These are phyloP conservation scores for Channallabes apus DNA, from an alignment of 2,797 vertebrate genomes.

Conservation along the genomic window DNA sequence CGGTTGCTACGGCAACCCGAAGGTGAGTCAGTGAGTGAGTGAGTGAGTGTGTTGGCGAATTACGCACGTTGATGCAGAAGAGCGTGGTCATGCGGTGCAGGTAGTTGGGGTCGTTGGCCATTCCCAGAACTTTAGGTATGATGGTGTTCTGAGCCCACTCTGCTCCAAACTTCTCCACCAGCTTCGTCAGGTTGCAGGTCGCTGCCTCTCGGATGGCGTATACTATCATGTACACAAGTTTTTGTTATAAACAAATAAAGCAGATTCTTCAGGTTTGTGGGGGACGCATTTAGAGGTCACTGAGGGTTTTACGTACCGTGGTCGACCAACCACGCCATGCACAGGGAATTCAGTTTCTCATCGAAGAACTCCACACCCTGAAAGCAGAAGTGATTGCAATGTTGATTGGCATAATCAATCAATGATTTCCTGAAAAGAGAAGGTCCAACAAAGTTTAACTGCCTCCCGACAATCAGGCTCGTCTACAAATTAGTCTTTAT, in stretches of 20 bases:
- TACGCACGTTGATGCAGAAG: conserved; percentile 91
- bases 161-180: conserved; percentile 89
- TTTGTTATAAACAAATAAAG: neutral
- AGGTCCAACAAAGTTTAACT: conserved; percentile 3
- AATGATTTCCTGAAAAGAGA: neutral
- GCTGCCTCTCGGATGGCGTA: conserved; percentile 90
- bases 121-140: conserved; percentile 88
- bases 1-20: conserved; percentile 28
- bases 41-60: conserved; percentile 10
- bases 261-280: neutral
- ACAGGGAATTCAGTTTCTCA: conserved; percentile 91
- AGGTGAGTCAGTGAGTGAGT: conserved; percentile 12
- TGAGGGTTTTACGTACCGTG: conserved; percentile 77
- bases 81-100: conserved; percentile 92
- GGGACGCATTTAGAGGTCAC: neutral
- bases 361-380: conserved; percentile 94
- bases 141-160: conserved; percentile 92
- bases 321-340: conserved; percentile 94
- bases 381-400: neutral
- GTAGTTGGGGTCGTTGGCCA: conserved; percentile 92
- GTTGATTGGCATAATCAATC: neutral
- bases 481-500: neutral
- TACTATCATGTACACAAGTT: conserved; percentile 65
- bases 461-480: neutral
- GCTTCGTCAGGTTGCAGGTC: conserved; percentile 89